Evolutionary conservation across 2,797 vertebrate genomes (phyloP), one percentile per base, ranked within the genome.

Genomic region (Dermochelys coriacea): DNA sequence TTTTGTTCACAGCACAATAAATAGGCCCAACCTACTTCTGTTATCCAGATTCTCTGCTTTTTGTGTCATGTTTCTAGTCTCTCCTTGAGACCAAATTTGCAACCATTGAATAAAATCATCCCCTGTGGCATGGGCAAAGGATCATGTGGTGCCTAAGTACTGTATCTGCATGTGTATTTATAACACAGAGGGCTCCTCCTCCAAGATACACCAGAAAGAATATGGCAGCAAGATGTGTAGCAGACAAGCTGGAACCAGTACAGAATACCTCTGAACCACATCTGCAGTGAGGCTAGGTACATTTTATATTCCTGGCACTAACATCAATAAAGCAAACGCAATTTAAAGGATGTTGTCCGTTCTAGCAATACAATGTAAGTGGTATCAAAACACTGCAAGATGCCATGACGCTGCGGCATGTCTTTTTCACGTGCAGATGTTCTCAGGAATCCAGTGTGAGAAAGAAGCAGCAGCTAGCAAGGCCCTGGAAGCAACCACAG

Each of bases 231-330:
- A 94, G 84, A 93, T 1, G 0, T 25, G 61, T 91, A 96, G 71
- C 79, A 97, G 95, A 96, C 79, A 90, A 94, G 85, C 91, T 97
- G 96, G 93, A 83, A 96, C 50, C 91, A 94, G 86, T 85, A 95
- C 92, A 96, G 82, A 96, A 23, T 94, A 19, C 9, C 95, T 94
- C 93, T 88, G 83, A 96, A 82, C 87, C 95, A 51, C 61, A 94
- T 96, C 87, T 91, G 88, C 94, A 96, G 50, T 9, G 80, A 79
- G 94, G 84, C 91, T 93, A 94, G 49, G 82, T 1, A 1, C 57
- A 93, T 55, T 96, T 87, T 84, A 84, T 95, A 96, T 96, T 97
- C 94, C 94, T 92, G 89, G 86, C 94, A 95, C 77, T 93, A 91
- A 90, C 81, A 96, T 97, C 90, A 93, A 96, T 93, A 95, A 78